A percentile compares a stretch with the other conserved stretches of the same genome.
These are phyloP conservation scores for Meandrusa payeni DNA, from an alignment of 2,888 invertebrate species.

Conservation along the genomic window DNA sequence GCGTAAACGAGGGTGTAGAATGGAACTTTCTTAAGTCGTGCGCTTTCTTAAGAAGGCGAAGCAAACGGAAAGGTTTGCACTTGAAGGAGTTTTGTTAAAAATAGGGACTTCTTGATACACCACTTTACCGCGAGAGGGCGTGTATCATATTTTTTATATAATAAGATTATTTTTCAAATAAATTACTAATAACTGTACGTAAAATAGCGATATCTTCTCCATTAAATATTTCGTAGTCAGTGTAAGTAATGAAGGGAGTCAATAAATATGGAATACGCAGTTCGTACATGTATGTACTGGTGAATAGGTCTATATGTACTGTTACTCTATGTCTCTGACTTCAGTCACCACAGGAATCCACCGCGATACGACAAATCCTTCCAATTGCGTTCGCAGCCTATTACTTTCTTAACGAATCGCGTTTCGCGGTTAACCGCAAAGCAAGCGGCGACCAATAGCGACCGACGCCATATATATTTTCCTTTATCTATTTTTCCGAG, in stretches of 20 bases:
- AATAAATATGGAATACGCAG: neutral
- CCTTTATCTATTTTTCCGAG: conserved; percentile 75
- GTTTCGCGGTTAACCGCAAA: conserved; percentile 76
- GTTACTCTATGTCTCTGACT: conserved; percentile 24
- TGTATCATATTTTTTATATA: conserved; percentile 27
- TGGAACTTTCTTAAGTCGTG: conserved; percentile 70
- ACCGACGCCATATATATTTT: conserved; percentile 63
- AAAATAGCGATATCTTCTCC: no score
- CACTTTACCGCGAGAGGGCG: conserved; percentile 61
- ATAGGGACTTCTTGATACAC: conserved; percentile 54
- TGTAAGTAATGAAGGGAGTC: no score
- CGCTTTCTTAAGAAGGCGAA: conserved; percentile 75
- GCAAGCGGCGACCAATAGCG: conserved; percentile 69
- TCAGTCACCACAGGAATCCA: conserved; percentile 40
- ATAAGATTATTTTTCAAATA: no score
- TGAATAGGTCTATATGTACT: neutral
- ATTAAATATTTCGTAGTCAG: no score
- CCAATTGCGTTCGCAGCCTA: conserved; percentile 54
- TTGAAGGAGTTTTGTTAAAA: conserved; percentile 72
- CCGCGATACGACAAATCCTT: conserved; percentile 56
- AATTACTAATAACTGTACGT: no score
- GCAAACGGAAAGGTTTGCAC: conserved; percentile 75
- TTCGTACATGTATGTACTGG: neutral
- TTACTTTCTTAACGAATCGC: conserved; percentile 78
- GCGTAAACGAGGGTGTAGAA: conserved; percentile 46